Evolutionary conservation across 2,888 invertebrate genomes (phyloP).

Genomic region (Cabera pusaria): DNA sequence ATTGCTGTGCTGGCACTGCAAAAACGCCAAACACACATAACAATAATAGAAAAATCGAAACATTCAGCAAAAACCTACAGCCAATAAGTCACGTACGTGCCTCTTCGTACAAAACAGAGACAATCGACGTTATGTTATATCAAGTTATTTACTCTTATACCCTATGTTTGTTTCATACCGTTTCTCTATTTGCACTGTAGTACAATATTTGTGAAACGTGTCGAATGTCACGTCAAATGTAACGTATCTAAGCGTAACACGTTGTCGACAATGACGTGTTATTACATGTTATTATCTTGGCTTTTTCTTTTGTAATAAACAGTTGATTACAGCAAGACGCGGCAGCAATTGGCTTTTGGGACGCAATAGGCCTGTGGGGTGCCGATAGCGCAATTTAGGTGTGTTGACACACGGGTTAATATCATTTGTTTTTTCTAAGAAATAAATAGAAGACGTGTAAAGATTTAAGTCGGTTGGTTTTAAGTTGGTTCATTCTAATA

Average conservation of each 20-base stretch:
- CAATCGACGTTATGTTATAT: constrained; percentile 76
- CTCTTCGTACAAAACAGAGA: constrained; percentile 50
- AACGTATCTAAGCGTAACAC: constrained; percentile 77
- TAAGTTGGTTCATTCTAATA: too few relatives aligned
- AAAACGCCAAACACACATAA: constrained; percentile 36
- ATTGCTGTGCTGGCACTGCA: constrained; percentile 15
- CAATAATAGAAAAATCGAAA: constrained; percentile 46
- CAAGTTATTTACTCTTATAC: constrained; percentile 59
- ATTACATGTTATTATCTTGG: constrained; percentile 75
- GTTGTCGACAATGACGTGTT: constrained; percentile 63
- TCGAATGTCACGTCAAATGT: constrained; percentile 70
- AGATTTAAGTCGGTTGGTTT: too few relatives aligned
- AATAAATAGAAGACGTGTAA: constrained; percentile 11
- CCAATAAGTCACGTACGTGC: constrained; percentile 67
- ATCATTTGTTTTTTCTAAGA: constrained; percentile 27
- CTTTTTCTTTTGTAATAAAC: constrained; percentile 77
- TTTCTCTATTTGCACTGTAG: constrained; percentile 74
- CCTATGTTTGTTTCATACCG: constrained; percentile 66
- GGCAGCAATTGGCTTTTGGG: constrained; percentile 52
- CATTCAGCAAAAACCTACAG: constrained; percentile 45
- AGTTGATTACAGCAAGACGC: constrained; percentile 69
- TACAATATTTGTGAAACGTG: constrained; percentile 82
- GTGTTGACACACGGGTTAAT: constrained; percentile 38
- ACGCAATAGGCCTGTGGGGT: constrained; percentile 62
- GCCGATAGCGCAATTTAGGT: constrained; percentile 59